Conservation (phyloP, 2,113 vertebrate species). For the Mormyrus iriodes region DNA sequence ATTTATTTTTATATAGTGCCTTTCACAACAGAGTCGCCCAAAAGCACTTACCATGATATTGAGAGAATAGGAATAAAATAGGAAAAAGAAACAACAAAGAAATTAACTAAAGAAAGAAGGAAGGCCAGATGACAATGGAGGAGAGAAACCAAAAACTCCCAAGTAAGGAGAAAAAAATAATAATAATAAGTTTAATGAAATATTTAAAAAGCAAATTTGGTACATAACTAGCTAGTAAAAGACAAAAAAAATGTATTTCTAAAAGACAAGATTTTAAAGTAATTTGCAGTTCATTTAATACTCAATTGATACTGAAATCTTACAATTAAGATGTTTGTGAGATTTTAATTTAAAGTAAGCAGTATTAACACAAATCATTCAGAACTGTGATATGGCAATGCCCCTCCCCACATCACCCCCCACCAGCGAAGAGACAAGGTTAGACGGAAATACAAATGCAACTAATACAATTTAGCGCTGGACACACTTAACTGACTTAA, state of each 20-base stretch:
- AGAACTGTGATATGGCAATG: conserved; percentile 21
- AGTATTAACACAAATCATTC: conserved; percentile 52
- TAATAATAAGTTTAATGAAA: background rate
- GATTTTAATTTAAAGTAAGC: conserved; percentile 48
- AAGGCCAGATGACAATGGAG: too few species aligned
- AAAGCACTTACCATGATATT: too few species aligned
- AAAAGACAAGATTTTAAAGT: background rate
- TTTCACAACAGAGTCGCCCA: too few species aligned
- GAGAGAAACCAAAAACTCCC: too few species aligned
- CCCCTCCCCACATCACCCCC: background rate
- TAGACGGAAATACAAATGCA: conserved; percentile 7
- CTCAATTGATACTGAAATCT: conserved; percentile 19
- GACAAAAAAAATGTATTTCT: background rate
- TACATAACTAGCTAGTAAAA: background rate
- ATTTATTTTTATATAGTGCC: too few species aligned
- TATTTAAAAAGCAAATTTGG: background rate
- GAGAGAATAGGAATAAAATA: too few species aligned
- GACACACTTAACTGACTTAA: conserved; percentile 32
- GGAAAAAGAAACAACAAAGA: too few species aligned
- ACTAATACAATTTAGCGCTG: conserved; percentile 19
- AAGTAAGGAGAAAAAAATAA: too few species aligned
- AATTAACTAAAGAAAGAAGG: too few species aligned
- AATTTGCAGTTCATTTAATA: background rate
- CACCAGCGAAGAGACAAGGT: background rate
- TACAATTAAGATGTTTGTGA: conserved; percentile 42